Evolutionary conservation across 2,888 invertebrate genomes (phyloP).

Genomic region (Coleophora flavipennella): DNA sequence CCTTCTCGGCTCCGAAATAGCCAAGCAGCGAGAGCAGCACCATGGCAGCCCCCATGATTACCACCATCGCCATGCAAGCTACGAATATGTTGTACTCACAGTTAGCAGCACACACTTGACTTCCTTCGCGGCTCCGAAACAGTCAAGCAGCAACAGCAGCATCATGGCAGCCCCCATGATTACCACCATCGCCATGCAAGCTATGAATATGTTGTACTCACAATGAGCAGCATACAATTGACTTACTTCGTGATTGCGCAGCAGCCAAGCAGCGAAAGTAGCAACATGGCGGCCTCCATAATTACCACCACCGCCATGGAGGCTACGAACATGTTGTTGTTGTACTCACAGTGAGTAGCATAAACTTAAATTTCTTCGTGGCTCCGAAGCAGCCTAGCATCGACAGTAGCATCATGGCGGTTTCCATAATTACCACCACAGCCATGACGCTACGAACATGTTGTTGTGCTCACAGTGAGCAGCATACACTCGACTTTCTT

Average conservation of each 20-base stretch:
- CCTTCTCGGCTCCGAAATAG: too few species aligned
- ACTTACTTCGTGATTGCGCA: conserved; percentile 95
- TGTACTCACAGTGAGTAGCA: too few species aligned
- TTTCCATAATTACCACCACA: too few species aligned
- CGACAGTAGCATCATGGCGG: too few species aligned
- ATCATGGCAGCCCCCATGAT: conserved; percentile 86
- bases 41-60: too few species aligned
- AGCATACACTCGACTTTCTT: conserved; percentile 96
- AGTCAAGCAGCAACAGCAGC: conserved; percentile 90
- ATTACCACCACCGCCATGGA: conserved; percentile 88
- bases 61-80: too few species aligned
- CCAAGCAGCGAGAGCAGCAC: conserved; percentile 95
- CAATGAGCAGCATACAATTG: conserved; percentile 93
- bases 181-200: conserved; percentile 87
- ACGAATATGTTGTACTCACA: conserved; percentile 87
- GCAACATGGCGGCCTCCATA: conserved; percentile 84
- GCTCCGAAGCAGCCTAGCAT: conserved; percentile 94
- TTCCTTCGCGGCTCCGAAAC: conserved; percentile 94
- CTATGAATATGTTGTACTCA: conserved; percentile 87
- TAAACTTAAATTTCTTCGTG: too few species aligned
- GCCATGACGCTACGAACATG: conserved; percentile 89
- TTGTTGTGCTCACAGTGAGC: conserved; percentile 84
- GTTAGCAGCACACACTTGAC: conserved; percentile 93
- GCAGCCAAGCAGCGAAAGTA: conserved; percentile 92
- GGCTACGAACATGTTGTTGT: conserved; percentile 89